Evolutionary conservation across 1,140 invertebrate genomes (phyloP), one percentile per base, ranked within the genome.

Genomic region (Euura lappo): DNA sequence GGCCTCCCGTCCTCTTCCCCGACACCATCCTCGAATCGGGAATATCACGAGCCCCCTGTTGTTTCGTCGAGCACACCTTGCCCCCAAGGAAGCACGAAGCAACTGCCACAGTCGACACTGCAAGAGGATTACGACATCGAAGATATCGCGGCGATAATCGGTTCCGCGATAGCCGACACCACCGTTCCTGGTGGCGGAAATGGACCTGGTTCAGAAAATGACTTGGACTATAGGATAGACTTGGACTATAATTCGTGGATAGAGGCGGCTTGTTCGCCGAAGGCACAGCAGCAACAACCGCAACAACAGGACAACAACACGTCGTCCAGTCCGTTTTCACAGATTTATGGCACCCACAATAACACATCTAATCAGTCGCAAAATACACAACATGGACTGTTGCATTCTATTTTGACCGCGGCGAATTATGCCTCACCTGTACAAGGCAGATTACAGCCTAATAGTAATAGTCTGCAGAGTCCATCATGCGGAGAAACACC

Each of bases 151-250:
- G 94, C 94, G 13, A 94, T 97, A 42, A 96, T 97, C 70, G 94
- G 95, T 0, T 95, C 93, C 1, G 95, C 95, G n/a, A 96, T 97
- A 76, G 94, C 95, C 0, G 95, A 96, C 79, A 95, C 94, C 2
- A 95, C 94, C 0, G 93, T 94, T 3, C 91, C 92, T 8, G 92
- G 90, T 4, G 90, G 91, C 64, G 90, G 91, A 72, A 92, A 92
- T 72, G 91, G 91, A 2, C 89, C 90, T 47, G 88, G 90, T 11
- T 92, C 92, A 65, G 92, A 91, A 51, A 87, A 88, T 44, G 88
- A 90, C 46, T 82, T 81, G 1, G 93, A 94, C 77, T 92, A 91
- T 74, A 95, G 93, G 94, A 94, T 94, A 89, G 94, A 94, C 79
- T 89, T 95, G 8, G 94, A 95, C 70, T 28, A 28, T 28, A 1